A percentile compares a stretch with the other conserved stretches of the same genome.
Conservation (phyloP, 2,888 invertebrate species). For the Brachyopa scutellaris region DNA sequence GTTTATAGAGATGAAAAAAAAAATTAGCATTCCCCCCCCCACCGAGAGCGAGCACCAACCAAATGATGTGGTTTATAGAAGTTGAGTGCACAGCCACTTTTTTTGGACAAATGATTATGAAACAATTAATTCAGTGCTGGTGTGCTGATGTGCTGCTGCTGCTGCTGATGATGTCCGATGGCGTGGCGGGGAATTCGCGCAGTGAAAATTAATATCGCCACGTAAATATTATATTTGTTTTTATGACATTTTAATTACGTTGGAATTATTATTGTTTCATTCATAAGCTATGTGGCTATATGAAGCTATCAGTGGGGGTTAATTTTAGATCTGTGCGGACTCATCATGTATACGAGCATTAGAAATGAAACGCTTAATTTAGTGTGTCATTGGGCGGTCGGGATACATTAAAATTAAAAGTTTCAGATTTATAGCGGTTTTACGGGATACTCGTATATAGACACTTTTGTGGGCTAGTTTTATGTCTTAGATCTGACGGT, state of each 20-base stretch:
- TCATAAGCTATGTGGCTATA: conserved; percentile 37
- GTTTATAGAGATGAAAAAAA: conserved; percentile 12
- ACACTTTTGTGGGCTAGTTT: conserved; percentile 3
- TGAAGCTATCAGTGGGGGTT: conserved; percentile 21
- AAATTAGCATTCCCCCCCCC: conserved; percentile 52
- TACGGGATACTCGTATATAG: background rate
- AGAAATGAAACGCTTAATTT: background rate
- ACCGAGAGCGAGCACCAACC: background rate
- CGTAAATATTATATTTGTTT: conserved; percentile 62
- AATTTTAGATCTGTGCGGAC: conserved; percentile 24
- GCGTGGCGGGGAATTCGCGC: conserved; percentile 10
- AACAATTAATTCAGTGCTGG: conserved; percentile 60
- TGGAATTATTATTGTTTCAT: conserved; percentile 56
- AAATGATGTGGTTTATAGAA: background rate
- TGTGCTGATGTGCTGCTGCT: background rate
- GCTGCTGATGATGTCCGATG: conserved; percentile 30
- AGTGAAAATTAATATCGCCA: conserved; percentile 46
- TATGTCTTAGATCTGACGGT: background rate
- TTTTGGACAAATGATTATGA: conserved; percentile 50
- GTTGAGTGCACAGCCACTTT: background rate
- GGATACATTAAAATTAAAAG: background rate
- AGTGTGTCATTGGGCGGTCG: background rate
- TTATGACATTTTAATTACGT: conserved; percentile 63
- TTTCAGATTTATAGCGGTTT: background rate
- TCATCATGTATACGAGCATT: background rate